Evolutionary conservation across 2,113 vertebrate species (phyloP).

Genomic region (Acanthisitta chloris): DNA sequence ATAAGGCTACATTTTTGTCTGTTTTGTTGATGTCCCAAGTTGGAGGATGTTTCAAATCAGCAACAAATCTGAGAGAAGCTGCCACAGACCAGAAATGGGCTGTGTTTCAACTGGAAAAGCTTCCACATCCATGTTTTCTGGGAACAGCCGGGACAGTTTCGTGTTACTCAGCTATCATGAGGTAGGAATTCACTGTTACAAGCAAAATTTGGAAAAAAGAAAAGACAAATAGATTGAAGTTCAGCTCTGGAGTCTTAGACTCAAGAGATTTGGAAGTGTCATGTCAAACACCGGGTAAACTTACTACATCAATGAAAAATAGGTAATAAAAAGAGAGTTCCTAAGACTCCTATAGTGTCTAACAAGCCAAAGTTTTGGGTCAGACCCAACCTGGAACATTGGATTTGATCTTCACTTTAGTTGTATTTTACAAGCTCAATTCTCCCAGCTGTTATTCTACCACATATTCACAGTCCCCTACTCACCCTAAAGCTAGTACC

Average conservation of each 20-base stretch:
- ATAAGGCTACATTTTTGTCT: background rate
- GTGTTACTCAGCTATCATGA: background rate
- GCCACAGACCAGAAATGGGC: background rate
- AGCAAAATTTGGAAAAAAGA: background rate
- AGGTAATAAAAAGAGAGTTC: background rate
- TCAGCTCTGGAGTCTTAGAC: background rate
- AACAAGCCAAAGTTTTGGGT: background rate
- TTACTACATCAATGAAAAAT: background rate
- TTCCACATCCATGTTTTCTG: background rate
- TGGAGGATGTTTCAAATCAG: background rate
- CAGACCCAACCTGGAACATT: background rate
- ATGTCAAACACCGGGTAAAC: background rate
- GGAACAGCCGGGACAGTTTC: background rate
- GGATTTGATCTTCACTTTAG: background rate
- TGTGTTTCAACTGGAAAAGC: background rate
- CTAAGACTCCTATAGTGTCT: background rate
- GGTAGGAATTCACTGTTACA: background rate
- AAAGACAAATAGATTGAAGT: background rate
- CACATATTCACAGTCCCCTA: fast-evolving
- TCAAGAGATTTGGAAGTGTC: background rate
- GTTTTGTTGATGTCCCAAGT: background rate
- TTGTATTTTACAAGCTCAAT: background rate
- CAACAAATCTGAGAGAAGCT: background rate
- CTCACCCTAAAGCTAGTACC: background rate
- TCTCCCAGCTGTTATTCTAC: background rate